Base-by-base conservation (phyloP, 2,888 invertebrate genomes). In the Matsumyia berberina region DNA sequence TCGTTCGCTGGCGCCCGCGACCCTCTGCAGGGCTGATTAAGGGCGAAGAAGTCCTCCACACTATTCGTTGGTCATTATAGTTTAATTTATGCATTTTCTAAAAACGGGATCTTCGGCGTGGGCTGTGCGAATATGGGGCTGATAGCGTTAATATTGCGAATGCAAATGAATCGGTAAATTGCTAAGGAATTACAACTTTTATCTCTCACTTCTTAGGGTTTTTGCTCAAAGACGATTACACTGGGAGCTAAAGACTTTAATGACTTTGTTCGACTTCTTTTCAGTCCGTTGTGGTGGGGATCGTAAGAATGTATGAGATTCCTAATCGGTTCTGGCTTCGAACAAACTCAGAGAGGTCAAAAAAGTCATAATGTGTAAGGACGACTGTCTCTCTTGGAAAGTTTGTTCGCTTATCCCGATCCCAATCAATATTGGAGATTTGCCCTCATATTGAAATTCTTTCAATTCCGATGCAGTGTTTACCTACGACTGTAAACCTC, bases 101-200 rank as follows among this genome's bases (percentile, higher is more conserved):
- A n/a, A 12, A 49, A 49, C 24, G 4, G 58, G 53, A 60, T 57
- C 15, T 55, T 29, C 17, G 31, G 24, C 42, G 31, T 6, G 24
- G 9, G 46, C 11, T 24, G 46, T 15, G 24, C 17, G 55, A 46
- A 72, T 42, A 39, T 51, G 44, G n/a, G 57, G 46, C 12, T 12
- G 55, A 35, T 60, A 44, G 42, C 33, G 55, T 29, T 70, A 57
- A 60, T 78, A 64, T 51, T 29, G 55, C 42, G 39, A 70, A 76
- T 81, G 81, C 64, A 70, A 81, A 76, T 70, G 74, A 81, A 76
- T 81, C 57, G 69, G 15, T 35, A 58, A 76, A 57, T 69, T 62
- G 31, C 49, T 24, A 35, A 24, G 53, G 42, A 67, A 67, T 51
- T 42, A 62, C 31, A 55, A 55, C 44, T 69, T 55, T 62, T 67